Evolutionary conservation across 2,113 vertebrate genomes (phyloP).

Genomic region (Nyctereutes procyonoides): DNA sequence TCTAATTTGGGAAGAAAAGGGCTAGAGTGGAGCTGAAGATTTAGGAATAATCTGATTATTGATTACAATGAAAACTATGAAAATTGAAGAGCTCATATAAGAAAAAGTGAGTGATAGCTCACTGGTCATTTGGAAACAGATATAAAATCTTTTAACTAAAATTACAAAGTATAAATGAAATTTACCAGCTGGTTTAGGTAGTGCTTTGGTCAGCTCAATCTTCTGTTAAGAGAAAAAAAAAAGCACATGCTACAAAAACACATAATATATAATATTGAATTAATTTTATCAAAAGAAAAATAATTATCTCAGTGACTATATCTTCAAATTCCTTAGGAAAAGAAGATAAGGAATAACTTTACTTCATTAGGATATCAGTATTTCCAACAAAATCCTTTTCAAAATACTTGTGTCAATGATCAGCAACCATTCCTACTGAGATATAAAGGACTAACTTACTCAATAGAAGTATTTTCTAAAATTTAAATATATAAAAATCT

Average conservation of each 20-base stretch:
- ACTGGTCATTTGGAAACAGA: background rate
- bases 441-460: background rate
- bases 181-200: background rate
- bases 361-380: background rate
- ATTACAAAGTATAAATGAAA: background rate
- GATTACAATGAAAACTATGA: background rate
- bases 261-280: background rate
- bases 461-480: background rate
- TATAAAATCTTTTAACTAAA: background rate
- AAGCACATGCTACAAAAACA: background rate
- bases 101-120: background rate
- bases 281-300: background rate
- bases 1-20: background rate
- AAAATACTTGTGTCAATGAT: background rate
- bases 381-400: background rate
- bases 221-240: background rate
- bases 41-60: background rate
- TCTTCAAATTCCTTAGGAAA: background rate
- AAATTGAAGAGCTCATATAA: background rate
- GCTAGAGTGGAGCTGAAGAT: background rate
- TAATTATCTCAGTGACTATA: background rate
- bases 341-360: background rate
- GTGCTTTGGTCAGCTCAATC: background rate
- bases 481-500: background rate
- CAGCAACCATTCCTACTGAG: background rate